Evolutionary conservation across 2,888 invertebrate genomes (phyloP).

Genomic region (Drosophila aldrichi): DNA sequence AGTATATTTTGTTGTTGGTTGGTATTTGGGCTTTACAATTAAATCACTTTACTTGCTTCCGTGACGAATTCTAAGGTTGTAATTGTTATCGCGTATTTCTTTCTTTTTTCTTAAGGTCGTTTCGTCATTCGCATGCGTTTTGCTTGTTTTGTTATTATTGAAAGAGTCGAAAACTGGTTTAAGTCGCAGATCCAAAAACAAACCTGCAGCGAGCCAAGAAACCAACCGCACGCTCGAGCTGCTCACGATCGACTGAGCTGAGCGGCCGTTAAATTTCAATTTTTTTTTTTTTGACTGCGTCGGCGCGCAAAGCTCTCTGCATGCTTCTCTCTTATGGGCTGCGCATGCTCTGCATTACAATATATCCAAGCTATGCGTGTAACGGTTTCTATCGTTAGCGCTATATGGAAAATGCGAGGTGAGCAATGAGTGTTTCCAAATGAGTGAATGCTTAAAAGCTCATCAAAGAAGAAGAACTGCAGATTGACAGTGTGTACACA

Average conservation of each 20-base stretch:
- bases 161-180: slow-evolving; percentile 67
- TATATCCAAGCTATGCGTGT: slow-evolving; percentile 22
- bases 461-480: not conserved
- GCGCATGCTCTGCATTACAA: slow-evolving; percentile 60
- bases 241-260: slow-evolving; percentile 60
- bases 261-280: slow-evolving; percentile 28
- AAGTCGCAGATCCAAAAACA: slow-evolving; percentile 41
- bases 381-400: slow-evolving; percentile 42
- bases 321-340: slow-evolving; percentile 16
- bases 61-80: slow-evolving; percentile 20
- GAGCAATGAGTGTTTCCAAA: slow-evolving; percentile 5
- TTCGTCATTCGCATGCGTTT: slow-evolving; percentile 67
- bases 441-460: not conserved
- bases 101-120: slow-evolving; percentile 65
- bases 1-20: not conserved
- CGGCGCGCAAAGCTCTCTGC: slow-evolving; percentile 37
- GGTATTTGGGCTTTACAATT: slow-evolving; percentile 6
- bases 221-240: slow-evolving; percentile 45
- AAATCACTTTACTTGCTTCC: slow-evolving; percentile 10
- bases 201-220: slow-evolving; percentile 19
- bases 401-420: slow-evolving; percentile 32
- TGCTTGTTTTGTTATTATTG: slow-evolving; percentile 50
- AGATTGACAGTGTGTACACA: not conserved
- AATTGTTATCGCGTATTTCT: slow-evolving; percentile 16
- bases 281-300: slow-evolving; percentile 31